phyloP scores from a whole-genome alignment of 2,113 vertebrate species.

The Ibidorhyncha struthersii region DNA sequence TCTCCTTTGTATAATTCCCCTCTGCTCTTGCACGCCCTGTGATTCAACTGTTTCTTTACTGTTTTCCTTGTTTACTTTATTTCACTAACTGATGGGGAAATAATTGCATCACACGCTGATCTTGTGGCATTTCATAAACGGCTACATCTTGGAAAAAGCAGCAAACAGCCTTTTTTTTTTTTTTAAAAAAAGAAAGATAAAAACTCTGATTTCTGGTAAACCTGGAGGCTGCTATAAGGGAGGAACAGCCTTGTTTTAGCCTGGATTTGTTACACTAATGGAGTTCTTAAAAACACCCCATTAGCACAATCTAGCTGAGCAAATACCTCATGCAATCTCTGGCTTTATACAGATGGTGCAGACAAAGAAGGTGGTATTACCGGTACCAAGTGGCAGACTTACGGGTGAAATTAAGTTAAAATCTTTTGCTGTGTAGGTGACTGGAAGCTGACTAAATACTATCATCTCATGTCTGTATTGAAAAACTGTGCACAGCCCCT shows the following conservation, averaged over 20 bases:
- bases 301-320: neutral
- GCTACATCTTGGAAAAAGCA: conserved; percentile 10
- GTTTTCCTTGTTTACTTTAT: conserved; percentile 47
- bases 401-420: neutral
- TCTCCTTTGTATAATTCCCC: neutral
- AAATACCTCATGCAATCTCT: neutral
- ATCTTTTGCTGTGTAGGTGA: neutral
- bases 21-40: neutral
- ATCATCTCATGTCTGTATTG: neutral
- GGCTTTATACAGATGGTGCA: neutral
- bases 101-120: conserved; percentile 35
- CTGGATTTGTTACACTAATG: neutral
- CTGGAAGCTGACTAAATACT: neutral
- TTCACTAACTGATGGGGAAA: conserved; percentile 40
- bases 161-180: neutral
- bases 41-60: conserved; percentile 37
- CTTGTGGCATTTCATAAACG: conserved; percentile 16
- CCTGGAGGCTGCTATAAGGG: neutral
- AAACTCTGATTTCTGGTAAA: neutral
- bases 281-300: neutral
- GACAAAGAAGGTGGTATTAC: neutral
- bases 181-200: neutral
- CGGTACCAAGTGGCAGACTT: neutral
- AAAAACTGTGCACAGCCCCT: neutral
- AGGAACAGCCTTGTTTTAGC: neutral